Percentiles rank a stretch among this genome's conserved stretches.
Evolutionary conservation across 2,113 vertebrate genomes (phyloP).

Genomic region (Pseudonaja textilis): DNA sequence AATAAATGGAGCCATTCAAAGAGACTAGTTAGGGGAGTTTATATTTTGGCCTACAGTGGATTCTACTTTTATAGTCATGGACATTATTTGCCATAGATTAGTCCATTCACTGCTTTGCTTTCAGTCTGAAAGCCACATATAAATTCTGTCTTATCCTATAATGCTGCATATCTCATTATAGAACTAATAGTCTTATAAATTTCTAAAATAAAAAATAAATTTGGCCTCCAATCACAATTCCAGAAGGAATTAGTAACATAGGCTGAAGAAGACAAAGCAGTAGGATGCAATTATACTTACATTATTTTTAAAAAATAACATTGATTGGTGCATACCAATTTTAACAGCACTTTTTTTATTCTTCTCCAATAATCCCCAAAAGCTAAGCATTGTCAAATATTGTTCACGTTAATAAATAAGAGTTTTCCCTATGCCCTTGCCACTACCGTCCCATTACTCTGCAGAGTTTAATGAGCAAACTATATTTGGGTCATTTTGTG

Average conservation of each 20-base stretch:
- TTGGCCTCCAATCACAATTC: not conserved
- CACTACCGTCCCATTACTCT: not conserved
- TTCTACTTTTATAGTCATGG: not conserved
- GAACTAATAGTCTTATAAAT: not conserved
- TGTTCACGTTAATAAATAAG: not conserved
- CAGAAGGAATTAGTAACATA: not conserved
- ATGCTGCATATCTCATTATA: not conserved
- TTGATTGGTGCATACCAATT: not conserved
- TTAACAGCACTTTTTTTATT: not conserved
- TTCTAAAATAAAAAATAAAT: not conserved
- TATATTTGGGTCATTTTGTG: not conserved
- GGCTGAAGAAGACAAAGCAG: not conserved
- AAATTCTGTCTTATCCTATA: not conserved
- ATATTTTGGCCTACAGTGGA: not conserved
- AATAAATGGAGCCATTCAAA: not conserved
- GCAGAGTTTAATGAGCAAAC: not conserved
- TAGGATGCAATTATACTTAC: not conserved
- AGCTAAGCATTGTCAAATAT: not conserved
- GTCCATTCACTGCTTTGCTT: not conserved
- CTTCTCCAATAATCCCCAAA: not conserved
- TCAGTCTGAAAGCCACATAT: not conserved
- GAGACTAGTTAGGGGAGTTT: not conserved
- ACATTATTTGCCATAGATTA: not conserved
- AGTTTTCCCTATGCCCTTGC: not conserved
- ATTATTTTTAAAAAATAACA: not conserved